Evolutionary conservation across 2,888 invertebrate genomes (phyloP), one percentile per base, ranked within the genome.

Genomic region (Psylliodes chrysocephalus): DNA sequence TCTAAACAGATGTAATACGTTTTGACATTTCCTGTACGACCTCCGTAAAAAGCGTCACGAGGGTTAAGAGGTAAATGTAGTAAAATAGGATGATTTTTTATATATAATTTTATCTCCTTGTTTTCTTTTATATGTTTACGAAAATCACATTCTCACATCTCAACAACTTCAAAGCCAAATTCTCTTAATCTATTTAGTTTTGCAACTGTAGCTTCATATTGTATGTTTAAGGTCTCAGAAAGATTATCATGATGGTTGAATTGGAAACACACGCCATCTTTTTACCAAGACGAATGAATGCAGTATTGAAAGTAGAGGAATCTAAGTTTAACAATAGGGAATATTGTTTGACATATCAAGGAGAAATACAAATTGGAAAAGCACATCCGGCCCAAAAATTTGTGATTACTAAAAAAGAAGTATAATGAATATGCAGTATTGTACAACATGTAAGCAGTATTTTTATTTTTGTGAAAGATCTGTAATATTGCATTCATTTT

Each of bases 31-130:
- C 62, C 62, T 7, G 66, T 71, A 6, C 68, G 40, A 0, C 68
- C n/a, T n/a, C n/a, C n/a, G n/a, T 62, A 70, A 47, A 68, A 66
- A 5, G 57, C 62, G 22, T 68, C 70, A 7, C 70, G 56, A 10
- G 64, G 65, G 35, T 65, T 63, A 3, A 71, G 63, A n/a, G 71
- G 64, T 63, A 19, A 46, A 54, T n/a, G 54, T 15, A 18, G 19
- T 7, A 66, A 12, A 4, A 68, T n/a, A 15, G 64, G 59, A 42
- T 62, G 52, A 28, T 42, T 55, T 46, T 52, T 18, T 4, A 33
- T 7, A 15, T 44, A 46, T 35, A 28, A 30, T 35, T 54, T 15
- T 12, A 55, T 30, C 17, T 63, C 51, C 6, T 15, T 14, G 19
- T 18, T 38, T 1, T 53, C 59, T 55, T 65, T 6, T 28, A 25